These are phyloP conservation scores for Ceyx margarethae DNA, from an alignment of 2,113 vertebrate genomes.

Conservation along the genomic window DNA sequence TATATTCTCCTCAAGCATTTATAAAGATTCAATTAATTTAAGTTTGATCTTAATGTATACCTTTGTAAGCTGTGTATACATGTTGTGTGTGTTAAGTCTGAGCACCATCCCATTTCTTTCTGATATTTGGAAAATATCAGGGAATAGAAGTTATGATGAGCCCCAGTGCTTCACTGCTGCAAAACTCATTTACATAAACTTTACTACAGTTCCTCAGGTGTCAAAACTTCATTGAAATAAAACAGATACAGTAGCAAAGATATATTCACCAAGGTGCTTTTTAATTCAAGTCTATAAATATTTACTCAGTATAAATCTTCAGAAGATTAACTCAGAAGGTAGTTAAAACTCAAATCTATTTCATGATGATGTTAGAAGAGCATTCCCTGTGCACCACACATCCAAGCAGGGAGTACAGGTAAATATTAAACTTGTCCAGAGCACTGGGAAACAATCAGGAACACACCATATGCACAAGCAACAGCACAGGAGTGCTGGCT, in stretches of 20 bases:
- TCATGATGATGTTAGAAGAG: not conserved
- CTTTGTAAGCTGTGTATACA: not conserved
- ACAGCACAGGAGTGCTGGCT: not conserved
- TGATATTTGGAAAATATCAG: not conserved
- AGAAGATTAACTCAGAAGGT: constrained; percentile 1
- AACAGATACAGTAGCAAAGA: not conserved
- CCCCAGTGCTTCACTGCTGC: not conserved
- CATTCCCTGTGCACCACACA: not conserved
- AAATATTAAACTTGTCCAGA: not conserved
- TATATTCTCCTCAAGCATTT: not conserved
- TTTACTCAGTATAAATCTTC: constrained; percentile 19
- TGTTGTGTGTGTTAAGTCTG: not conserved
- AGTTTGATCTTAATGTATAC: not conserved
- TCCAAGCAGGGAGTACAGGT: not conserved
- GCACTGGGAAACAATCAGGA: not conserved
- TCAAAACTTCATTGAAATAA: not conserved
- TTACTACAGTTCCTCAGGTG: not conserved
- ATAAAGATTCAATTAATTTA: not conserved
- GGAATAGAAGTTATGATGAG: not conserved
- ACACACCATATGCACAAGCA: not conserved
- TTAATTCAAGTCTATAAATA: constrained; percentile 33
- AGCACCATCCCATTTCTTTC: not conserved
- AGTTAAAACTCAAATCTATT: constrained; percentile 15
- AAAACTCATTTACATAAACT: not conserved
- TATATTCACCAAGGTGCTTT: not conserved